Evolutionary conservation across 2,113 vertebrate genomes (phyloP).

Genomic region (Globicephala melas): DNA sequence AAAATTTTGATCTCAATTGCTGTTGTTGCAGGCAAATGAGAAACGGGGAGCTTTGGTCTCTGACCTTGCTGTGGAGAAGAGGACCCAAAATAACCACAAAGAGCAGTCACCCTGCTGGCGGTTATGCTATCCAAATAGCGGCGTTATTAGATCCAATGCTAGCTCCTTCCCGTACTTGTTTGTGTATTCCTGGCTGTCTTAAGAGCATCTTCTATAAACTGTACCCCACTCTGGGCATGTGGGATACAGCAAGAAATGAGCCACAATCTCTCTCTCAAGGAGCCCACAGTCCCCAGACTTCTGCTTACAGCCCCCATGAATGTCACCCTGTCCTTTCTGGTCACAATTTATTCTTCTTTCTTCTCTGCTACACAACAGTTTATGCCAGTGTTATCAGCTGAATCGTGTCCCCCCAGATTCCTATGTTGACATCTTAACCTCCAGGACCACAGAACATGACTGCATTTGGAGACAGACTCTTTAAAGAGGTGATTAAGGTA

Average conservation of each 20-base stretch:
- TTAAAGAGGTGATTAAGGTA: background rate
- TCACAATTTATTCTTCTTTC: background rate
- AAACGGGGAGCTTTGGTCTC: background rate
- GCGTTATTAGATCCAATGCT: background rate
- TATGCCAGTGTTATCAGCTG: background rate
- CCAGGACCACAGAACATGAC: background rate
- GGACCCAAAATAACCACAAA: background rate
- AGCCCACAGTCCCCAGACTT: background rate
- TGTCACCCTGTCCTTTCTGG: background rate
- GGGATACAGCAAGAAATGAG: background rate
- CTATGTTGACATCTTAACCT: background rate
- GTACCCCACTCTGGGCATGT: background rate
- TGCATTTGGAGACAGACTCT: background rate
- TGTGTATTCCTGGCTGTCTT: background rate
- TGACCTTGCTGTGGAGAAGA: background rate
- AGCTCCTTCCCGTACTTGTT: background rate
- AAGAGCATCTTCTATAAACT: background rate
- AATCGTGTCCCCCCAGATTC: background rate
- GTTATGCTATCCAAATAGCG: background rate
- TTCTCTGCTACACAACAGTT: background rate
- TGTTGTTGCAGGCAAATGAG: constrained; percentile 44
- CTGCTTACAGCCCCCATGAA: background rate
- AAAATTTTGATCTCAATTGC: constrained; percentile 54
- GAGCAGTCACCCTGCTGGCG: background rate
- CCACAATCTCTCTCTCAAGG: background rate